These are phyloP conservation scores for Callithrix jacchus DNA, from an alignment of 2,113 vertebrate species.

Conservation along the genomic window DNA sequence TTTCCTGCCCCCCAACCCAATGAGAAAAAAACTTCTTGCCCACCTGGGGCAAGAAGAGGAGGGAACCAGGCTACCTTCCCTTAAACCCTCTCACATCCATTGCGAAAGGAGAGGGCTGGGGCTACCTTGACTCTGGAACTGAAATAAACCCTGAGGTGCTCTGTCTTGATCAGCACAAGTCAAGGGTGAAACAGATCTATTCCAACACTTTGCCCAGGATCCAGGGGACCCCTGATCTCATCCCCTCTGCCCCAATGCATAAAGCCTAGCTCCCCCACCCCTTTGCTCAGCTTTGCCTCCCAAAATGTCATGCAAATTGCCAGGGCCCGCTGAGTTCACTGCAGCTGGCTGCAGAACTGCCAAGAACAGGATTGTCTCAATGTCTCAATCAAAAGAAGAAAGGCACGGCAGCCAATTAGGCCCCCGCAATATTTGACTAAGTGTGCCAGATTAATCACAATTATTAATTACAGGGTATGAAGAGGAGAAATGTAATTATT, in stretches of 20 bases:
- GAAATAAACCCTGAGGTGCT: not conserved
- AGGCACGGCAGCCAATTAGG: slow-evolving; percentile 23
- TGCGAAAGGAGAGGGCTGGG: not conserved
- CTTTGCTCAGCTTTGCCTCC: not conserved
- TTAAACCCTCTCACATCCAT: too few species aligned
- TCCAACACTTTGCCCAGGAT: too few species aligned
- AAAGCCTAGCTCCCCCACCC: too few species aligned
- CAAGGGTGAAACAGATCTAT: not conserved
- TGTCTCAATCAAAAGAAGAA: slow-evolving; percentile 53
- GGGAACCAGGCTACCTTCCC: not conserved
- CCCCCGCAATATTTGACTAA: slow-evolving; percentile 32
- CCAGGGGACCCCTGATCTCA: too few species aligned
- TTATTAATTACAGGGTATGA: slow-evolving; percentile 46
- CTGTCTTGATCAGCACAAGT: not conserved
- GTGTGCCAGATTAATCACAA: slow-evolving; percentile 23
- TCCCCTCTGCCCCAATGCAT: not conserved
- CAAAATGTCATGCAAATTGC: not conserved
- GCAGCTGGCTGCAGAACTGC: not conserved
- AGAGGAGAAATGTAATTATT: slow-evolving; percentile 39
- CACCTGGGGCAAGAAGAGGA: not conserved
- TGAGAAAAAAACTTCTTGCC: not conserved
- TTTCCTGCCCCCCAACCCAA: fast-evolving
- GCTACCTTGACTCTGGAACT: not conserved
- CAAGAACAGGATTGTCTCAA: not conserved
- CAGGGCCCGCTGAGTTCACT: not conserved